Conservation (phyloP, 1,140 invertebrate species). For the Apolygus lucorum region DNA sequence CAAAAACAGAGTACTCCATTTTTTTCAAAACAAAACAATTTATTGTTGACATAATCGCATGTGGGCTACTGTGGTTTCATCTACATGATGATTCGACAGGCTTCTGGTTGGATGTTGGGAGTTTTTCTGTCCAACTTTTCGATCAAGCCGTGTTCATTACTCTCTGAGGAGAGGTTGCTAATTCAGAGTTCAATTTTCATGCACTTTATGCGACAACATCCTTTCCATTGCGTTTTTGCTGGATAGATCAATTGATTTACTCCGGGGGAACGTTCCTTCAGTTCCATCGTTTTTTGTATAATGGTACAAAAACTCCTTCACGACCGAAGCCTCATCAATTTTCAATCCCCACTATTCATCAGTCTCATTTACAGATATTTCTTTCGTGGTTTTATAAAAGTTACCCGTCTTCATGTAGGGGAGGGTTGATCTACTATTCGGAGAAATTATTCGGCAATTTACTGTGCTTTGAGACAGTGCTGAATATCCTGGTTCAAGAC, state of each 20-base stretch:
- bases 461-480: not conserved
- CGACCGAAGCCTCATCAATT: conserved; percentile 40
- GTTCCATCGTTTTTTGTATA: conserved; percentile 40
- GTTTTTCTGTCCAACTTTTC: too few species aligned
- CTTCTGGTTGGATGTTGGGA: too few species aligned
- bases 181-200: too few species aligned
- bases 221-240: not conserved
- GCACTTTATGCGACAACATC: not conserved
- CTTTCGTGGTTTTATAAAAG: not conserved
- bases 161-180: too few species aligned
- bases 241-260: not conserved
- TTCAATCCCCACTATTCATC: conserved; percentile 39
- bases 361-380: not conserved
- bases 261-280: conserved; percentile 13
- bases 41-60: too few species aligned
- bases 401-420: too few species aligned
- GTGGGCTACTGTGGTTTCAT: too few species aligned
- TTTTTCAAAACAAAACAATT: too few species aligned
- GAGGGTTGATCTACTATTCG: not conserved
- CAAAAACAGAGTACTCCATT: too few species aligned
- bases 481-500: not conserved
- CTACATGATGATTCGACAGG: too few species aligned
- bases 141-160: too few species aligned
- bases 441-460: not conserved
- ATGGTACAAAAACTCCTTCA: conserved; percentile 44